Evolutionary conservation across 2,113 vertebrate genomes (phyloP), one percentile per base, ranked within the genome.

Genomic region (Vidua chalybeata): DNA sequence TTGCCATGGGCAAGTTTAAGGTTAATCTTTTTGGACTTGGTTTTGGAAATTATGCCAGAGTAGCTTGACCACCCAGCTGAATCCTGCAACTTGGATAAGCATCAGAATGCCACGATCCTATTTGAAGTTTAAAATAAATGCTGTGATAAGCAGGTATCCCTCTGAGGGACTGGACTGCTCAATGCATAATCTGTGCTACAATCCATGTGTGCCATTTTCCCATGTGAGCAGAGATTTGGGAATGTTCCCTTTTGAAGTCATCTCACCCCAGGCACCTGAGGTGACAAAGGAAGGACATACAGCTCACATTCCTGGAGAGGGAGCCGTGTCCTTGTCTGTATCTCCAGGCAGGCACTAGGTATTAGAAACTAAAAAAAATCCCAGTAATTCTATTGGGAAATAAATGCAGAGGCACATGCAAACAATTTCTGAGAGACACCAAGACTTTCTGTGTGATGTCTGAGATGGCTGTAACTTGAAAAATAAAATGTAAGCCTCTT

Each of bases 11-110:
- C 22, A 98, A 97, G 28, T 98, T 98, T 95, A 98, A 98, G 96
- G 97, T 97, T 96, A 98, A 98, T 89, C 96, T 98, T 9, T 98
- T 98, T 23, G 97, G 98, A 78, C 96, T 98, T 30, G 97, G 98
- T 72, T 98, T 98, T 27, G 98, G 98, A 46, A 98, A 81, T 95
- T 98, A 43, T 93, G 93, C 27, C 72, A 75, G 30, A 52, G 43
- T 45, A 77, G 49, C 37, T 22, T 51, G 26, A 26, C 26, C 45
- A 26, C 35, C 43, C 13, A 67, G 35, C 10, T 41, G 52, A 16
- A 43, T 67, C 21, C 45, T 86, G 31, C 31, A 58, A 43, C 20
- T 26, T 11, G 13, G 35, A 49, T 49, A 58, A 49, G 16, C 15
- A 75, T 56, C 43, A 75, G 35, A 85, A 66, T 41, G 35, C 20